Evolutionary conservation across 2,888 invertebrate genomes (phyloP).

Genomic region (Temnothorax ravouxi): DNA sequence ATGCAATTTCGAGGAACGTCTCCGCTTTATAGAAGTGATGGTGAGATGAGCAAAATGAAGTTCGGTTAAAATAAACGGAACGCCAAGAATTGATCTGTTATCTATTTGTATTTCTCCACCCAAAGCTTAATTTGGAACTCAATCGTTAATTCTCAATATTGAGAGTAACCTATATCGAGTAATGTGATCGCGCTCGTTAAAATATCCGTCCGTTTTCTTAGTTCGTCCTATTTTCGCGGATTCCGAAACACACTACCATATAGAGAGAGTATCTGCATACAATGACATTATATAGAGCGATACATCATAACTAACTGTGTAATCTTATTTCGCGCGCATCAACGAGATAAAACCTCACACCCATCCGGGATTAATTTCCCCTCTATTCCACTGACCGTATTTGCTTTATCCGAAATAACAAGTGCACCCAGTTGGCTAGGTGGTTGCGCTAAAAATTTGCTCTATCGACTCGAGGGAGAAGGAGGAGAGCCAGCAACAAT

Average conservation of each 20-base stretch:
- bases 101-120: neutral
- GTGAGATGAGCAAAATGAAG: no score
- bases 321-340: slow-evolving; percentile 32
- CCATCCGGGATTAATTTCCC: slow-evolving; percentile 26
- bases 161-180: no score
- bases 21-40: neutral
- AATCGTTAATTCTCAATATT: neutral
- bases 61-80: neutral
- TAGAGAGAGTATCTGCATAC: neutral
- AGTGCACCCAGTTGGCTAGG: slow-evolving; percentile 40
- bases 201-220: neutral
- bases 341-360: slow-evolving; percentile 37
- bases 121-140: neutral
- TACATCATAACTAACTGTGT: neutral
- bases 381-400: neutral
- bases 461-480: slow-evolving; percentile 31
- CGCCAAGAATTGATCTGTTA: neutral
- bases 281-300: neutral
- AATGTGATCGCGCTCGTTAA: neutral
- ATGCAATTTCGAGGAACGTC: neutral
- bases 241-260: neutral
- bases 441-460: slow-evolving; percentile 39
- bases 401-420: slow-evolving; percentile 44
- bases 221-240: neutral
- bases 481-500: slow-evolving; percentile 34